phyloP scores from a whole-genome alignment of 2,113 vertebrate species.

The Microcebus ravelobensis region DNA sequence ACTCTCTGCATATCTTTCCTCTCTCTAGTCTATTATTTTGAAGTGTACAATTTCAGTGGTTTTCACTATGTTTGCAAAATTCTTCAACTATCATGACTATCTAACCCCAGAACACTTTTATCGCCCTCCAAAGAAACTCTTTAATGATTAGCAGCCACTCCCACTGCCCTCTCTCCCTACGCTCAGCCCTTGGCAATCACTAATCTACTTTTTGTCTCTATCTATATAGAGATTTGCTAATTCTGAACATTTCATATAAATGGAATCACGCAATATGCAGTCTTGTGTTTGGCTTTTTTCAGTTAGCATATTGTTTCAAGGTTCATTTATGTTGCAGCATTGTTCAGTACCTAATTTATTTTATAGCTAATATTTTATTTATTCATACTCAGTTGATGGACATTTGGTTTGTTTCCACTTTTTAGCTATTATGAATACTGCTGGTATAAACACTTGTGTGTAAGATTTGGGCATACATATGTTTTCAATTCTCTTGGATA shows the following conservation, averaged over 20 bases:
- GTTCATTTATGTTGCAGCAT: background rate
- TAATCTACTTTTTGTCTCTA: background rate
- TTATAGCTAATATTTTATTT: background rate
- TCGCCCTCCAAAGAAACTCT: background rate
- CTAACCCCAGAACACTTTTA: background rate
- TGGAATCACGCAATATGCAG: background rate
- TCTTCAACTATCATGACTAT: background rate
- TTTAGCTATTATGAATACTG: background rate
- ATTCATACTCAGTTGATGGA: background rate
- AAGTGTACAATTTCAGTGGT: background rate
- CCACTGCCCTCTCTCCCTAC: background rate
- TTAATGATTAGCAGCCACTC: background rate
- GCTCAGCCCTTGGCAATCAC: background rate
- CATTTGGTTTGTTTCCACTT: background rate
- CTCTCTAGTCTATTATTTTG: background rate
- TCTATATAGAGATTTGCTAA: background rate
- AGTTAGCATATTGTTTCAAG: background rate
- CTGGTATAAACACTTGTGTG: background rate
- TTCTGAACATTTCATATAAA: background rate
- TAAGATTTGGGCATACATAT: background rate
- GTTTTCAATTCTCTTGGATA: background rate
- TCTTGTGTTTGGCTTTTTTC: background rate
- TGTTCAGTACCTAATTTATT: background rate
- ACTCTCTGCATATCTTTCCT: background rate
- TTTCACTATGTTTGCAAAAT: background rate